A percentile compares a stretch with the other conserved stretches of the same genome.
phyloP scores from a whole-genome alignment of 2,113 vertebrate genomes.

The Tyrannus savana region DNA sequence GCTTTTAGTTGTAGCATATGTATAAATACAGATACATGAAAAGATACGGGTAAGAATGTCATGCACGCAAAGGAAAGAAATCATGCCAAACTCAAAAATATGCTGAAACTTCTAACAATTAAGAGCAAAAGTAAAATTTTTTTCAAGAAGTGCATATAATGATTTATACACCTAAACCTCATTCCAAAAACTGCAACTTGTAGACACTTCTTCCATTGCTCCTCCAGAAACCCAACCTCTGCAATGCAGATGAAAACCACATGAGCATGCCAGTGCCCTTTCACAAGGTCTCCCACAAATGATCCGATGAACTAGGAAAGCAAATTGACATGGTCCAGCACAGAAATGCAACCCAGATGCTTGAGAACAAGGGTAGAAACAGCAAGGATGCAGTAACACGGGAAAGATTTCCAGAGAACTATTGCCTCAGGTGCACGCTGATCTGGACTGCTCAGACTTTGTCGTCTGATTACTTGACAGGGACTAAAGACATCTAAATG shows the following conservation, averaged over 20 bases:
- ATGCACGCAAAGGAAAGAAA: not conserved
- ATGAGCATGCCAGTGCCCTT: not conserved
- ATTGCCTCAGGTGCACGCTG: not conserved
- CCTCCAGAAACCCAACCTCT: not conserved
- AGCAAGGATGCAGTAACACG: rapidly evolving
- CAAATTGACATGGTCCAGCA: not conserved
- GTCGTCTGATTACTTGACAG: not conserved
- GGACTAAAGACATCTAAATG: not conserved
- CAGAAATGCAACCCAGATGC: not conserved
- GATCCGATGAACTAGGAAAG: not conserved
- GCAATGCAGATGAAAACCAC: not conserved
- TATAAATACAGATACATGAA: not conserved
- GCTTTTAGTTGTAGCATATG: not conserved
- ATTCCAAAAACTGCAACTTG: not conserved
- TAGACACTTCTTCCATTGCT: not conserved
- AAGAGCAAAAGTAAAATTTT: not conserved
- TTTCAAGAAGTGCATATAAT: not conserved
- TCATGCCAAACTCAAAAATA: not conserved
- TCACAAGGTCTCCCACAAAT: not conserved
- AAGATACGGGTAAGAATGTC: not conserved
- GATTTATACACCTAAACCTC: not conserved
- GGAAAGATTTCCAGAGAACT: not conserved
- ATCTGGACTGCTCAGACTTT: not conserved
- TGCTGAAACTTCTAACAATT: not conserved
- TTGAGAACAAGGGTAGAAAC: not conserved